Percentiles rank a stretch among this genome's conserved stretches.
Evolutionary conservation across 2,888 invertebrate genomes (phyloP).

Genomic region (Sceliomorpha sp.): DNA sequence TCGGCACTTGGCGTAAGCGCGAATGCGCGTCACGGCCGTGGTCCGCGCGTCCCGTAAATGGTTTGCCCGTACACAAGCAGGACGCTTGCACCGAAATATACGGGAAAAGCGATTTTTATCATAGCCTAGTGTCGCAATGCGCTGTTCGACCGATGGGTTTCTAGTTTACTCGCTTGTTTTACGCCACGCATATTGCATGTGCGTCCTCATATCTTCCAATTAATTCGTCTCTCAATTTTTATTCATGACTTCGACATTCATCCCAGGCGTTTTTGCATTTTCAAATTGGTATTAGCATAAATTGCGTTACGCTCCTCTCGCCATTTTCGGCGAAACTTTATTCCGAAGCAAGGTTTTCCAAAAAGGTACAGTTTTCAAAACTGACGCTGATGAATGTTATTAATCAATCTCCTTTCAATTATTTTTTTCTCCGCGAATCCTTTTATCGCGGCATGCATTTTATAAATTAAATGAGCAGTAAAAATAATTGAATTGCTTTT

Average conservation of each 20-base stretch:
- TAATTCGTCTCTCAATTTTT: conserved; percentile 41
- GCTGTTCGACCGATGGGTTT: conserved; percentile 42
- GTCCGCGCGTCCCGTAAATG: conserved; percentile 23
- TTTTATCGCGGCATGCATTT: no score
- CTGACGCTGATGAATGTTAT: no score
- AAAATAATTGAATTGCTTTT: no score
- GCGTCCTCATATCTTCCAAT: conserved; percentile 23
- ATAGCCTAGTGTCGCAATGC: conserved; percentile 32
- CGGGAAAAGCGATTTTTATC: conserved; percentile 45
- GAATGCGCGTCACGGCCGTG: conserved; percentile 45
- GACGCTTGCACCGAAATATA: conserved; percentile 24
- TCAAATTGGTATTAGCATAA: no score
- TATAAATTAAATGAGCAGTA: no score
- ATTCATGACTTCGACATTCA: conserved; percentile 32
- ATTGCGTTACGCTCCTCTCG: no score
- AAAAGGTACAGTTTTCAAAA: no score
- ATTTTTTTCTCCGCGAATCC: no score
- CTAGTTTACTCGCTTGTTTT: conserved; percentile 44
- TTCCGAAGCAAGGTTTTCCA: no score
- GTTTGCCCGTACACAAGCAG: no score
- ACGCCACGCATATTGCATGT: conserved; percentile 27
- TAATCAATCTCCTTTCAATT: no score
- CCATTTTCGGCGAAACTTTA: no score
- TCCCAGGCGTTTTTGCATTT: conserved; percentile 9
- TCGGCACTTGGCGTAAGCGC: conserved; percentile 6